A percentile compares a stretch with the other conserved stretches of the same genome.
Conservation (phyloP, 2,113 vertebrate species). For the Xerus inauris region DNA sequence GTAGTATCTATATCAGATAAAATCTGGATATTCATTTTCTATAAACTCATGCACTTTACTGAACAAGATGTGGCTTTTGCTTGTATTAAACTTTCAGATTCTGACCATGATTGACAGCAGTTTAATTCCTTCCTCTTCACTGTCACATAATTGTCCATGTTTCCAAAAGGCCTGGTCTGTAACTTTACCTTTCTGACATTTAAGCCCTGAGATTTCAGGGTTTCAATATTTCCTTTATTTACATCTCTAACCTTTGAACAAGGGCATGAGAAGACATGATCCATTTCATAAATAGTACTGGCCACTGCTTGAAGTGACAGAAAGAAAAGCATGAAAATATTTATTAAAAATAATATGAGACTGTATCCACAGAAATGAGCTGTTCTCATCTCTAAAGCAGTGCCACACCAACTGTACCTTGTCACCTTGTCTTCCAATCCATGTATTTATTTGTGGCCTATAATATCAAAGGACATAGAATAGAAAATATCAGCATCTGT, state of each 20-base stretch:
- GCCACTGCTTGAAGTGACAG: background rate
- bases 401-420: background rate
- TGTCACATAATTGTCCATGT: constrained; percentile 10
- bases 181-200: constrained; percentile 56
- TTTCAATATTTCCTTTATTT: constrained; percentile 59
- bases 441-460: background rate
- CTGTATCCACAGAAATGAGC: background rate
- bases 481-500: background rate
- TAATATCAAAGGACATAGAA: background rate
- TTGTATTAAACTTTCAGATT: constrained; percentile 22
- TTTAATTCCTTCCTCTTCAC: constrained; percentile 1
- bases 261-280: constrained; percentile 29
- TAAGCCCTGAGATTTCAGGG: constrained; percentile 8
- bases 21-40: constrained; percentile 48
- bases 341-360: background rate
- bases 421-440: background rate
- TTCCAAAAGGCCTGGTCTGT: background rate
- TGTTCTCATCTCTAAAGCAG: background rate
- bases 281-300: background rate
- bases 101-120: background rate
- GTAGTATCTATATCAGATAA: background rate
- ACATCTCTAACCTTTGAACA: constrained; percentile 28
- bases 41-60: background rate
- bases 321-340: background rate
- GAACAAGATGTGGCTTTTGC: constrained; percentile 25